A percentile compares a stretch with the other conserved stretches of the same genome.
Conservation (phyloP, 2,888 invertebrate genomes). For the Galerucella pusilla region DNA sequence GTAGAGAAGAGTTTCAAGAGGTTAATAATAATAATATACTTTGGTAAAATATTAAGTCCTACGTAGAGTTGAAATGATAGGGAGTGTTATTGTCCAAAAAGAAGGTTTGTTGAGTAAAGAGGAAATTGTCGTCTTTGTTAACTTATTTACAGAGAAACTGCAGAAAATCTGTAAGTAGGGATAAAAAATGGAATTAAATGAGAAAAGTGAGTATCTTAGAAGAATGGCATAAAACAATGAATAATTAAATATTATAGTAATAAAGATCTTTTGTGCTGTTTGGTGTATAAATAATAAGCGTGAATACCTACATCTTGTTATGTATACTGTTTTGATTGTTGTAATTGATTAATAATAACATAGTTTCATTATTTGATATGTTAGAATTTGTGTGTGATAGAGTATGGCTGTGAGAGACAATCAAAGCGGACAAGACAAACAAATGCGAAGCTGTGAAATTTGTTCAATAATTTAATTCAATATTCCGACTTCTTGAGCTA, state of each 20-base stretch:
- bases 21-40: no score
- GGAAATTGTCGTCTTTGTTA: no score
- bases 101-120: no score
- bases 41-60: no score
- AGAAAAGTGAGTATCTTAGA: no score
- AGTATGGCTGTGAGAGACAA: constrained; percentile 40
- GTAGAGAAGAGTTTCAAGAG: no score
- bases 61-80: no score
- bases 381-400: background rate
- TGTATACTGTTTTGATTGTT: background rate
- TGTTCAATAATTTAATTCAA: constrained; percentile 10
- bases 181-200: no score
- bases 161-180: no score
- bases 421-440: constrained; percentile 52
- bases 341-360: background rate
- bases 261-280: background rate
- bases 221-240: background rate
- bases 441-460: constrained; percentile 37
- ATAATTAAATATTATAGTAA: background rate
- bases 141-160: no score
- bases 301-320: constrained; percentile 12
- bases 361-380: constrained; percentile 1
- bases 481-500: constrained; percentile 23
- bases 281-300: constrained; percentile 18
- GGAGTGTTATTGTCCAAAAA: no score